phyloP scores from a whole-genome alignment of 2,888 invertebrate genomes.

The Campaea margaritaria region DNA sequence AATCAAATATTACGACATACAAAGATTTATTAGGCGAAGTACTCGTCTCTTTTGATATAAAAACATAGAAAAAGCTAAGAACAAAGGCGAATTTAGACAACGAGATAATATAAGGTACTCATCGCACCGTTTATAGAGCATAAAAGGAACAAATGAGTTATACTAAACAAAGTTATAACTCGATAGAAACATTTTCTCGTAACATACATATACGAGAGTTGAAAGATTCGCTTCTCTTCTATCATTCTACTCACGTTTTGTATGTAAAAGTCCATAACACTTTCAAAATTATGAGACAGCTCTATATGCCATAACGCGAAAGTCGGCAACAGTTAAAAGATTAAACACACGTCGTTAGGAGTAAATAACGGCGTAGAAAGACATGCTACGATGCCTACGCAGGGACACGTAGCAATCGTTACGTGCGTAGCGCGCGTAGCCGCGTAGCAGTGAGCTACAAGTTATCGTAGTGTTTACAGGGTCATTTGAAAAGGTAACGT shows the following conservation, averaged over 20 bases:
- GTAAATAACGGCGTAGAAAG: constrained; percentile 20
- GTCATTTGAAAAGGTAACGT: too few relatives aligned
- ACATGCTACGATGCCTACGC: constrained; percentile 22
- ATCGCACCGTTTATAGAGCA: not conserved
- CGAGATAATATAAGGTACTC: not conserved
- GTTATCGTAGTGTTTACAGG: too few relatives aligned
- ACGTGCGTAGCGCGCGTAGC: constrained; percentile 25
- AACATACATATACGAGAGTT: not conserved
- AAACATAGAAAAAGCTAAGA: not conserved
- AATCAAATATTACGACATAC: not conserved
- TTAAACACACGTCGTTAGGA: constrained; percentile 28
- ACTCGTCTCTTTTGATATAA: not conserved
- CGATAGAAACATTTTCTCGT: not conserved
- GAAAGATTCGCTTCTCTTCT: not conserved
- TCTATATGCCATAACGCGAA: constrained; percentile 22
- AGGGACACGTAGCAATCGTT: constrained; percentile 24
- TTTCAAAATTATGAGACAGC: constrained; percentile 46
- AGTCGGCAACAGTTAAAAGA: constrained; percentile 25
- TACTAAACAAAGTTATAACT: not conserved
- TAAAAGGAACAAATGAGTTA: not conserved
- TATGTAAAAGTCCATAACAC: constrained; percentile 41
- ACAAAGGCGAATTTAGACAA: not conserved
- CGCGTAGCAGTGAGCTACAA: constrained; percentile 9
- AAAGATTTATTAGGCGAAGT: not conserved
- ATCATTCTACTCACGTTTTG: constrained; percentile 39